phyloP scores from a whole-genome alignment of 2,797 vertebrate genomes.

The Periparus ater region DNA sequence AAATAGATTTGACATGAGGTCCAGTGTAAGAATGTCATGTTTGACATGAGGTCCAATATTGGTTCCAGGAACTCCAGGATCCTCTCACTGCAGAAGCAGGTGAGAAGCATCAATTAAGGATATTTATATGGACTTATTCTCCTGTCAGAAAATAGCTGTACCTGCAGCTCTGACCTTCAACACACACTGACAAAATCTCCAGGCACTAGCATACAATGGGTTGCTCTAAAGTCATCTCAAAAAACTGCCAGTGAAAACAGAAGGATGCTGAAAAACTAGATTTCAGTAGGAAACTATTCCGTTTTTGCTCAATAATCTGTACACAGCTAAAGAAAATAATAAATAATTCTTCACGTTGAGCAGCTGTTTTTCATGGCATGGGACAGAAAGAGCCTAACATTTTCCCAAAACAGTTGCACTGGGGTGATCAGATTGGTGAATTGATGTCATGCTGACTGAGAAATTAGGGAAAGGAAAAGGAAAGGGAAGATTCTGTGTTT shows the following conservation, averaged over 20 bases:
- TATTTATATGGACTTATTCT: accelerated
- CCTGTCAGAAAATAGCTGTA: background rate
- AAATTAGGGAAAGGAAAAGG: background rate
- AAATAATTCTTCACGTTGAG: background rate
- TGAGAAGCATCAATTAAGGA: background rate
- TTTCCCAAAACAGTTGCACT: background rate
- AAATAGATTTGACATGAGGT: background rate
- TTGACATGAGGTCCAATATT: background rate
- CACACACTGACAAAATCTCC: background rate
- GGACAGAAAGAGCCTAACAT: background rate
- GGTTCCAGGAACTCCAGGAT: background rate
- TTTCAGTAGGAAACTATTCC: background rate
- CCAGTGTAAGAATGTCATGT: background rate
- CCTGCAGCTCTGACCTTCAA: background rate
- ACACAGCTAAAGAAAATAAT: background rate
- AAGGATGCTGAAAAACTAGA: background rate
- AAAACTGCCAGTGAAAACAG: background rate
- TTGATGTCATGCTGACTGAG: background rate
- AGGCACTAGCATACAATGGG: background rate
- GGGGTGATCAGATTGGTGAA: background rate
- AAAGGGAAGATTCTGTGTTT: background rate
- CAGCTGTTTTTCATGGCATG: background rate
- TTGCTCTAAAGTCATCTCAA: background rate
- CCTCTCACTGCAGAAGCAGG: background rate
- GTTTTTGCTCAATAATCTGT: background rate